These are phyloP conservation scores for Aepyceros melampus DNA, from an alignment of 2,113 vertebrate genomes.

Conservation along the genomic window DNA sequence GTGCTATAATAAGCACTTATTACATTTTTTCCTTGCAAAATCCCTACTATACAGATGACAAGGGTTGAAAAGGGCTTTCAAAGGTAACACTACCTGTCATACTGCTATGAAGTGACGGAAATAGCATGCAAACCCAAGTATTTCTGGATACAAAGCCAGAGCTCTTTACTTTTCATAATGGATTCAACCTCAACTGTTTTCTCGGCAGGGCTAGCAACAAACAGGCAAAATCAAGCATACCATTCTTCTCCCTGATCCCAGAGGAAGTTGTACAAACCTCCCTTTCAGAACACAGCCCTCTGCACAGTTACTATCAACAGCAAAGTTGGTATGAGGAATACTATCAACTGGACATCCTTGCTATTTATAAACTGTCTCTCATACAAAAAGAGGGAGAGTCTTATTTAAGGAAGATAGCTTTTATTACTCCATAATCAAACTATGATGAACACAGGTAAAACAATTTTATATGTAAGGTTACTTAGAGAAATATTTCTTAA, in stretches of 20 bases:
- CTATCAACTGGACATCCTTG: not conserved
- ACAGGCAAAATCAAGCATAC: not conserved
- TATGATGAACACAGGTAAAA: slow-evolving; percentile 4
- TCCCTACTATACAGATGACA: not conserved
- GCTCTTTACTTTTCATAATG: not conserved
- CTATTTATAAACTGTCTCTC: not conserved
- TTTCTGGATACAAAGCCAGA: not conserved
- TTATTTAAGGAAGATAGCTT: not conserved
- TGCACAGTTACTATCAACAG: not conserved
- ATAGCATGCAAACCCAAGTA: not conserved
- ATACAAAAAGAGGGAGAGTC: not conserved
- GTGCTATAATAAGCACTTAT: not conserved
- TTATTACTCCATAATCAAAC: not conserved
- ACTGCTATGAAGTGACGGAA: not conserved
- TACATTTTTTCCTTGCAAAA: not conserved
- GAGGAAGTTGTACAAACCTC: not conserved
- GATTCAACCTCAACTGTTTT: not conserved
- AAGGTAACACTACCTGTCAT: not conserved
- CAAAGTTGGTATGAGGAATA: not conserved
- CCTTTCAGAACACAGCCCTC: not conserved
- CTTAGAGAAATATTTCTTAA: not conserved
- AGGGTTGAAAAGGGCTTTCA: not conserved
- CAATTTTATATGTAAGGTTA: not conserved
- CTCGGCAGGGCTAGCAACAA: not conserved
- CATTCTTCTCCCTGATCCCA: not conserved